Conservation (phyloP, 2,888 invertebrate genomes). For the Eremobia ochroleuca region DNA sequence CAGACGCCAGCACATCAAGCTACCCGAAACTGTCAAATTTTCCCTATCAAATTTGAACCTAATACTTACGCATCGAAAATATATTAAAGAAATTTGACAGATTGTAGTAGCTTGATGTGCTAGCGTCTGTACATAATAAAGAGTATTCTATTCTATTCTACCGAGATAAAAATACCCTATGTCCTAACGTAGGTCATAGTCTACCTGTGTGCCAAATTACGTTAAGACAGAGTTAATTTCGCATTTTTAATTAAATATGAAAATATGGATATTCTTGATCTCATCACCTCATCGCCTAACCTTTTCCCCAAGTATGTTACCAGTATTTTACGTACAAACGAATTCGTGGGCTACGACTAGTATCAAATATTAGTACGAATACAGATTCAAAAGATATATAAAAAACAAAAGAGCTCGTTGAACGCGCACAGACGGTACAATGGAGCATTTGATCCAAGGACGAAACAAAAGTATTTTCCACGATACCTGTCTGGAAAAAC, state of each 20-base stretch:
- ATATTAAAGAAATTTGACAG: no score
- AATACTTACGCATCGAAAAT: no score
- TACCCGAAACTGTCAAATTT: no score
- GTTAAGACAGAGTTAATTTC: background rate
- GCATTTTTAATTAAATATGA: background rate
- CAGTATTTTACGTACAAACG: background rate
- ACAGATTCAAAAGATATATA: background rate
- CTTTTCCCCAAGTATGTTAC: background rate
- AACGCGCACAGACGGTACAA: background rate
- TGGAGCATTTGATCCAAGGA: slow-evolving; percentile 31
- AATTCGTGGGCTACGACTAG: no score
- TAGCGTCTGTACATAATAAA: no score
- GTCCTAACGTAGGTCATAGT: background rate
- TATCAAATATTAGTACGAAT: background rate
- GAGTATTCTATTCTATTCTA: no score
- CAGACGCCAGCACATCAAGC: no score
- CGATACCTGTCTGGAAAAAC: slow-evolving; percentile 14
- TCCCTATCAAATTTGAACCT: no score
- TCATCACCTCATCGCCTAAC: background rate
- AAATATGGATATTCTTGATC: background rate
- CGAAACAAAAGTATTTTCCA: slow-evolving; percentile 20
- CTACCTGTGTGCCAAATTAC: background rate
- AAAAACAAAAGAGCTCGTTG: background rate
- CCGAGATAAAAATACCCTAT: background rate
- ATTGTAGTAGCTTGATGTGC: no score